Percentiles rank a stretch among this genome's conserved stretches.
Conservation (phyloP, 1,140 invertebrate genomes). For the Drosophila carrolli region DNA sequence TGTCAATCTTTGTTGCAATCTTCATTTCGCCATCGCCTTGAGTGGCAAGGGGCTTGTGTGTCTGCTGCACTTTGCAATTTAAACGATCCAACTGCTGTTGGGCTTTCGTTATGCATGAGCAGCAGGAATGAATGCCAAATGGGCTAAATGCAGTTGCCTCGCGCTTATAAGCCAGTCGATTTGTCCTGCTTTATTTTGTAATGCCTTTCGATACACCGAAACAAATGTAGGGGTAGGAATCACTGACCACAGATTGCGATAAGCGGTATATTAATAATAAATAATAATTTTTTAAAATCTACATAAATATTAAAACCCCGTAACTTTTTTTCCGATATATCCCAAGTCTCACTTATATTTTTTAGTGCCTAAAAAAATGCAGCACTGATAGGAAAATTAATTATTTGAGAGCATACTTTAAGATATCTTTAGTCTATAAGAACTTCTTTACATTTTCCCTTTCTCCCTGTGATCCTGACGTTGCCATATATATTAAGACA, state of each 20-base stretch:
- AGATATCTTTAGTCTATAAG: not conserved
- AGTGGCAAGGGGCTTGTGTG: constrained; percentile 27
- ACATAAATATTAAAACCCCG: not conserved
- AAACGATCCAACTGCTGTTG: constrained; percentile 28
- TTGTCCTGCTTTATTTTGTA: constrained; percentile 4
- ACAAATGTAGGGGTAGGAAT: not conserved
- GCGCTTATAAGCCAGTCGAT: constrained; percentile 61
- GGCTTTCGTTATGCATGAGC: constrained; percentile 62
- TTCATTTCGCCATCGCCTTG: constrained; percentile 63
- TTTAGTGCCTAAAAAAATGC: too few species aligned
- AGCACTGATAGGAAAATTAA: too few species aligned
- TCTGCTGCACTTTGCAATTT: constrained; percentile 57
- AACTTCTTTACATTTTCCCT: too few species aligned
- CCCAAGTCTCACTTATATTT: too few species aligned
- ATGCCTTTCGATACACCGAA: not conserved
- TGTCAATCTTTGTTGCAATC: constrained; percentile 81
- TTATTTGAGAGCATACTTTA: too few species aligned
- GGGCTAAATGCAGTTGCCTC: constrained; percentile 67
- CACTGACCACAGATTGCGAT: too few species aligned
- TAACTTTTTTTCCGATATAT: too few species aligned
- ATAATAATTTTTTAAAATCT: too few species aligned
- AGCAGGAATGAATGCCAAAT: constrained; percentile 56
- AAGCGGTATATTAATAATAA: too few species aligned
- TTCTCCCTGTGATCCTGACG: not conserved
- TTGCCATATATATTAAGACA: constrained; percentile 59